A percentile compares a stretch with the other conserved stretches of the same genome.
phyloP scores from a whole-genome alignment of 2,888 invertebrate genomes.

The Pantelozetes paolii region DNA sequence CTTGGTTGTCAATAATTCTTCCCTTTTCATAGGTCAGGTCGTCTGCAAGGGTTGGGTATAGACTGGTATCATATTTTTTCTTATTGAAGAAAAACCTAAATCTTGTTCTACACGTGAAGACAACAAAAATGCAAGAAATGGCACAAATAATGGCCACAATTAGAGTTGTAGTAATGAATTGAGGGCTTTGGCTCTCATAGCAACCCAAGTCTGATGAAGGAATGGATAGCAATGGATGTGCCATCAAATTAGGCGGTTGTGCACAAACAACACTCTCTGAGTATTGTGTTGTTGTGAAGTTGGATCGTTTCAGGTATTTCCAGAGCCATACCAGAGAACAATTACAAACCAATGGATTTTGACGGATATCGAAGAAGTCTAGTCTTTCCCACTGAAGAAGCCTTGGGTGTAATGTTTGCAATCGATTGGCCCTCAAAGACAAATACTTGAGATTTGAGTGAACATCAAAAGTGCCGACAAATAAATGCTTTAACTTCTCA shows the following conservation, averaged over 20 bases:
- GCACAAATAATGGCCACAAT: conserved; percentile 21
- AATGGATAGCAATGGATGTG: conserved; percentile 43
- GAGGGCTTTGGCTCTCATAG: conserved; percentile 40
- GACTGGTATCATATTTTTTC: conserved; percentile 23
- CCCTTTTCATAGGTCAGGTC: conserved; percentile 37
- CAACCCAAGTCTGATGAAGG: conserved; percentile 44
- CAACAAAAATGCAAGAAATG: conserved; percentile 32
- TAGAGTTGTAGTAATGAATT: conserved; percentile 35
- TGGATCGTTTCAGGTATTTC: conserved; percentile 43
- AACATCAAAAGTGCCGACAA: conserved; percentile 44
- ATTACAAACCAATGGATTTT: conserved; percentile 79
- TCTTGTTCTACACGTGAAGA: conserved; percentile 22
- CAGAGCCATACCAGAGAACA: conserved; percentile 75
- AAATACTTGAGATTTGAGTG: conserved; percentile 42
- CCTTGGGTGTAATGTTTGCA: conserved; percentile 43
- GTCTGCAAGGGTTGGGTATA: conserved; percentile 19
- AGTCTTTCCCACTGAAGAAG: conserved; percentile 61
- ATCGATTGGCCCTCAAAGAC: conserved; percentile 45
- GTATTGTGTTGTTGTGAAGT: conserved; percentile 42
- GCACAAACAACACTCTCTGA: conserved; percentile 44
- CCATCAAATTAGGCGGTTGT: conserved; percentile 42
- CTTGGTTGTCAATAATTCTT: conserved; percentile 36
- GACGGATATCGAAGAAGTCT: conserved; percentile 68
- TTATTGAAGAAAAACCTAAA: conserved; percentile 17
- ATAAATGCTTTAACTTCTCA: conserved; percentile 43